These are phyloP conservation scores for Riptortus pedestris DNA, from an alignment of 1,140 invertebrate species.

Conservation along the genomic window DNA sequence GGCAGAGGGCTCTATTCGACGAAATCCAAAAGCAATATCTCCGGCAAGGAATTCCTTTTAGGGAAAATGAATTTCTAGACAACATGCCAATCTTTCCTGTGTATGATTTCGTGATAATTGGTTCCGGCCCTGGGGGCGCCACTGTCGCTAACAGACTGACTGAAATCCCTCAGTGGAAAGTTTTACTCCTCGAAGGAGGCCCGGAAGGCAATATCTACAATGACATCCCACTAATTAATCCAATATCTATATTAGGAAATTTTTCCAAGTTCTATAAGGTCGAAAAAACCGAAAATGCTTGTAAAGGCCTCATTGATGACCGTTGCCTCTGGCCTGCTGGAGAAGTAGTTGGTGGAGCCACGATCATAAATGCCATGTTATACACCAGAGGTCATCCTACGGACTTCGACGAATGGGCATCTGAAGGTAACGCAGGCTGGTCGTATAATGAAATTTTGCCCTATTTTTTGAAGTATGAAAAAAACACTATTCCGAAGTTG, in stretches of 20 bases:
- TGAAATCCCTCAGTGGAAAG: not conserved
- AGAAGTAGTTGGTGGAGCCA: slow-evolving; percentile 62
- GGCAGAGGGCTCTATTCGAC: not conserved
- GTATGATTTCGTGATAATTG: not conserved
- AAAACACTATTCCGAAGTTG: slow-evolving; percentile 33
- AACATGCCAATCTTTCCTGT: slow-evolving; percentile 31
- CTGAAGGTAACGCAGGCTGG: slow-evolving; percentile 45
- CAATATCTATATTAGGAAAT: not conserved
- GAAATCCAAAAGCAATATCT: not conserved
- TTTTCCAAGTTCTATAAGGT: not conserved
- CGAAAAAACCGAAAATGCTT: slow-evolving; percentile 42
- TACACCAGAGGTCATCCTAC: slow-evolving; percentile 57
- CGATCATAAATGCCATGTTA: slow-evolving; percentile 70
- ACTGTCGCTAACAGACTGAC: not conserved
- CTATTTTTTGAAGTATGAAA: slow-evolving; percentile 37
- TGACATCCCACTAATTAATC: not conserved
- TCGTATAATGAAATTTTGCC: slow-evolving; percentile 47
- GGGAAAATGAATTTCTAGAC: not conserved
- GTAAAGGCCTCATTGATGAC: slow-evolving; percentile 38
- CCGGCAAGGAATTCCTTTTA: not conserved
- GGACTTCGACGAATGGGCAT: slow-evolving; percentile 55
- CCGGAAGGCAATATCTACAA: not conserved
- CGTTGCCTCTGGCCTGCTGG: slow-evolving; percentile 56
- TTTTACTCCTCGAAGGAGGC: not conserved
- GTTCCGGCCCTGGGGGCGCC: not conserved